A percentile compares a stretch with the other conserved stretches of the same genome.
Conservation (phyloP, 2,797 vertebrate genomes). For the Odontamblyopus lacepedii region DNA sequence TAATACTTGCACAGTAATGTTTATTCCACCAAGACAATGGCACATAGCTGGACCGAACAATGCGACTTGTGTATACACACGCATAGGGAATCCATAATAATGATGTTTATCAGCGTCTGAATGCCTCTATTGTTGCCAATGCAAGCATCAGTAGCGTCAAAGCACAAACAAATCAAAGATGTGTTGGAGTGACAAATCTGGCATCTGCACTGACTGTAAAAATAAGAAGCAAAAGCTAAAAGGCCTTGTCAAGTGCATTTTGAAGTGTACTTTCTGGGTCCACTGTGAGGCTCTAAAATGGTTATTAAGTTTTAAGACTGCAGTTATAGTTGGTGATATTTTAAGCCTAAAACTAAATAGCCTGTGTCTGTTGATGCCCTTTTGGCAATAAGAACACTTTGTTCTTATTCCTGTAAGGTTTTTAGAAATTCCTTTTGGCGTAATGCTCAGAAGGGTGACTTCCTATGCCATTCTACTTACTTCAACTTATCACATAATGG, state of each 20-base stretch:
- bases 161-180: slow-evolving; percentile 20
- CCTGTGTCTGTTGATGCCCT: too few species aligned
- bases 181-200: slow-evolving; percentile 41
- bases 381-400: too few species aligned
- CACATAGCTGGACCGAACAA: background rate
- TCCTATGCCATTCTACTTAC: background rate
- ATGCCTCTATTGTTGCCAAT: slow-evolving; percentile 13
- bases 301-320: background rate
- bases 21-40: slow-evolving; percentile 20
- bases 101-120: slow-evolving; percentile 23
- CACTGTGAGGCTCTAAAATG: background rate
- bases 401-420: too few species aligned
- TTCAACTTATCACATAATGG: background rate
- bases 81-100: slow-evolving; percentile 18
- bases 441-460: too few species aligned
- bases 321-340: background rate
- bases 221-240: slow-evolving; percentile 7
- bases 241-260: too few species aligned
- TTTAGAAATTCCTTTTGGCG: too few species aligned
- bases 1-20: slow-evolving; percentile 7
- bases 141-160: slow-evolving; percentile 36
- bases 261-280: background rate
- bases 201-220: slow-evolving; percentile 50
- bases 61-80: slow-evolving; percentile 20
- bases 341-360: too few species aligned